Conservation (phyloP, 2,113 vertebrate species). For the Pholis gunnellus region DNA sequence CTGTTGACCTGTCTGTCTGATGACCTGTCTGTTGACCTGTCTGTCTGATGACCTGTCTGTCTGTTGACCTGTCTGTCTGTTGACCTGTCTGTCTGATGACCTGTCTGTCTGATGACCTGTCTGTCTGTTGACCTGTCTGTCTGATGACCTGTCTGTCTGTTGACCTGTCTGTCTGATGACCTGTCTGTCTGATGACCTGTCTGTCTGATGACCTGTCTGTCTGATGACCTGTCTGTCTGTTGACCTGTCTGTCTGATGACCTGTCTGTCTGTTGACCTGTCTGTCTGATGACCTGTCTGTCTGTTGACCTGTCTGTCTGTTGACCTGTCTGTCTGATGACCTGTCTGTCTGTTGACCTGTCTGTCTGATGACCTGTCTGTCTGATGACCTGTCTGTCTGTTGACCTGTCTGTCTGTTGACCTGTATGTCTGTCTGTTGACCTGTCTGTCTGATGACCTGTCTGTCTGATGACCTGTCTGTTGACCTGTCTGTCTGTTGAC, state of each 20-base stretch:
- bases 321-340: neutral
- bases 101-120: neutral
- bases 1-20: conserved; percentile 44
- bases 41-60: neutral
- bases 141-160: conserved; percentile 42
- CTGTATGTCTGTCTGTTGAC: too few relatives aligned
- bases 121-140: neutral
- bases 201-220: conserved; percentile 36
- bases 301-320: neutral
- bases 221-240: neutral
- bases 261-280: conserved; percentile 15
- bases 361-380: neutral
- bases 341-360: conserved; percentile 36
- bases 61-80: neutral
- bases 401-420: conserved; percentile 31
- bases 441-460: neutral
- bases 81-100: conserved; percentile 32
- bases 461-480: neutral
- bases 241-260: neutral
- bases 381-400: neutral
- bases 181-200: neutral
- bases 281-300: conserved; percentile 19
- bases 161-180: neutral
- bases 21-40: too few relatives aligned
- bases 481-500: too few relatives aligned